These are phyloP conservation scores for Yponomeuta plumbellus DNA, from an alignment of 2,888 invertebrate species.

Conservation along the genomic window DNA sequence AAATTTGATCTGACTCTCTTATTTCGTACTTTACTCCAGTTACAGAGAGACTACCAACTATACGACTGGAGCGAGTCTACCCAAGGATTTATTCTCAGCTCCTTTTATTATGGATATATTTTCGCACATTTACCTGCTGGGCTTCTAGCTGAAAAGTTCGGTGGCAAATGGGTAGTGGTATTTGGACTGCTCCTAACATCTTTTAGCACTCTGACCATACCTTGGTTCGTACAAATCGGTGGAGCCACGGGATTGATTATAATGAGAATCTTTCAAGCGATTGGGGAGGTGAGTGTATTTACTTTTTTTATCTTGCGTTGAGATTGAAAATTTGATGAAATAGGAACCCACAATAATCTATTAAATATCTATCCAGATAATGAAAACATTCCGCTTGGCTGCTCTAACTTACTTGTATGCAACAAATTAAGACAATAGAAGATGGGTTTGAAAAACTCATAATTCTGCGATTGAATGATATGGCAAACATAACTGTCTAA, in stretches of 20 bases:
- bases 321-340: too few species aligned
- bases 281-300: constrained; percentile 78
- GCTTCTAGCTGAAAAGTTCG: constrained; percentile 81
- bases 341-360: too few species aligned
- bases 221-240: constrained; percentile 72
- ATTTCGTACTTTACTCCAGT: background rate
- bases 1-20: too few species aligned
- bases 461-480: too few species aligned
- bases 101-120: constrained; percentile 86
- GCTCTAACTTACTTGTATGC: too few species aligned
- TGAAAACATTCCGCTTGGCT: too few species aligned
- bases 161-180: constrained; percentile 85
- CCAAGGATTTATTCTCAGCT: constrained; percentile 81
- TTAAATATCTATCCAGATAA: too few species aligned
- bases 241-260: constrained; percentile 58
- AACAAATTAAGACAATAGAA: too few species aligned
- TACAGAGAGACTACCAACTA: constrained; percentile 24
- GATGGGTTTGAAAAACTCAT: too few species aligned
- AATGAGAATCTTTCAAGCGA: constrained; percentile 77
- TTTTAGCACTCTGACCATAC: constrained; percentile 83
- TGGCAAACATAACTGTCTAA: too few species aligned
- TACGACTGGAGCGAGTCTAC: constrained; percentile 78
- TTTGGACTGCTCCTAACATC: constrained; percentile 84
- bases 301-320: too few species aligned
- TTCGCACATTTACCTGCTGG: constrained; percentile 86